A percentile compares a stretch with the other conserved stretches of the same genome.
Conservation (phyloP, 2,797 vertebrate species). For the Clarias laeviceps region DNA sequence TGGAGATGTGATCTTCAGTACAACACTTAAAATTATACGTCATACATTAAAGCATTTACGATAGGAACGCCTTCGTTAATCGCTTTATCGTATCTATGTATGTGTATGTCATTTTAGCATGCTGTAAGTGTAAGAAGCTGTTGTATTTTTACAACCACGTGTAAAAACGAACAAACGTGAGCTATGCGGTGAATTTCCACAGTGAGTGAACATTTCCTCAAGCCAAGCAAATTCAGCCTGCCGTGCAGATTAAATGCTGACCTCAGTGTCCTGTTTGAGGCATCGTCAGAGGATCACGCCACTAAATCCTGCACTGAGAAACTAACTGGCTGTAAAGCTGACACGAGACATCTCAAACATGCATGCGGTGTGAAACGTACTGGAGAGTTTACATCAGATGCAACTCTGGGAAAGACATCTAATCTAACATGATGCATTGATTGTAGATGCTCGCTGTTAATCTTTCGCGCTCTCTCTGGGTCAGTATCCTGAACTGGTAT, state of each 20-base stretch:
- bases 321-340: conserved; percentile 15
- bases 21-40: background rate
- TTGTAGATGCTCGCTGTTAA: background rate
- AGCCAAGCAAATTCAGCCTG: conserved; percentile 42
- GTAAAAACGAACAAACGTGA: background rate
- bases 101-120: background rate
- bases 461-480: background rate
- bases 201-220: background rate
- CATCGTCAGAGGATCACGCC: conserved; percentile 43
- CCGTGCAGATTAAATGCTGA: conserved; percentile 53
- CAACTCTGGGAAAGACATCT: background rate
- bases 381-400: background rate
- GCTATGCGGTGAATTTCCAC: conserved; percentile 3
- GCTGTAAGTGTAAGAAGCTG: background rate
- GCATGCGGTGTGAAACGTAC: background rate
- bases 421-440: background rate
- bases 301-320: conserved; percentile 46
- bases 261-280: conserved; percentile 47
- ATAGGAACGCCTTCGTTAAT: background rate
- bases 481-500: conserved; percentile 19
- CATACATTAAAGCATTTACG: background rate
- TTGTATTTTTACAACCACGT: background rate
- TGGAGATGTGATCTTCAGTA: background rate
- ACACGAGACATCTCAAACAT: background rate
- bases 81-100: background rate